phyloP scores from a whole-genome alignment of 2,888 invertebrate genomes.

The Anarsia innoxiella region DNA sequence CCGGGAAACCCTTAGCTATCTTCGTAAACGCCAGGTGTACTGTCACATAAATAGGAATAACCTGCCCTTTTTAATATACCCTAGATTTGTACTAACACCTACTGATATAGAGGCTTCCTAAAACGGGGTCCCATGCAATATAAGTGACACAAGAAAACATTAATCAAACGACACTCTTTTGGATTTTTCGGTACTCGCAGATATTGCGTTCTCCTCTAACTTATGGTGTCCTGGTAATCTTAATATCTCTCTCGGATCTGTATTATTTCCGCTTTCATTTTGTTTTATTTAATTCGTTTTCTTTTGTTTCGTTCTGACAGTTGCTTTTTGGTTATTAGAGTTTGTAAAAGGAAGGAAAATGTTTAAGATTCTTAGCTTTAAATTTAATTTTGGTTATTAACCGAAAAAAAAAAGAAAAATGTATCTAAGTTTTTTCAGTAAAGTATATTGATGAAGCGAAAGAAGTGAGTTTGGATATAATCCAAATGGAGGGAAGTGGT shows the following conservation, averaged over 20 bases:
- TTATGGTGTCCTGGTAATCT: constrained; percentile 50
- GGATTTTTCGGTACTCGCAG: constrained; percentile 43
- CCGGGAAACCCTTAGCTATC: constrained; percentile 22
- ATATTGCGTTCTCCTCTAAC: constrained; percentile 59
- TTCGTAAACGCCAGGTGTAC: constrained; percentile 42
- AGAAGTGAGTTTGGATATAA: too few species aligned
- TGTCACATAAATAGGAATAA: constrained; percentile 54
- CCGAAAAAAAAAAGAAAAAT: too few species aligned
- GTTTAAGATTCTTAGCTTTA: too few species aligned
- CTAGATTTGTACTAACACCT: constrained; percentile 68
- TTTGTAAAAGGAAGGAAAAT: too few species aligned
- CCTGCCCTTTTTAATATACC: constrained; percentile 69
- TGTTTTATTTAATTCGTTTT: not conserved
- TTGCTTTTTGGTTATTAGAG: too few species aligned
- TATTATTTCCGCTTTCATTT: constrained; percentile 10
- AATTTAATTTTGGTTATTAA: too few species aligned
- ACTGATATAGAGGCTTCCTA: constrained; percentile 48
- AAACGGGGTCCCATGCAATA: constrained; percentile 54
- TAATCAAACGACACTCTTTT: constrained; percentile 60
- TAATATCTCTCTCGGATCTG: constrained; percentile 32
- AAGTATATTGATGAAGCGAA: too few species aligned
- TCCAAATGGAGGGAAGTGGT: too few species aligned
- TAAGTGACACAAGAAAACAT: constrained; percentile 67
- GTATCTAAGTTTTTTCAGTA: too few species aligned
- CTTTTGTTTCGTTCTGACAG: too few species aligned